A percentile compares a stretch with the other conserved stretches of the same genome.
Evolutionary conservation across 1,140 invertebrate genomes (phyloP).

Genomic region (Drosophila arawakana): DNA sequence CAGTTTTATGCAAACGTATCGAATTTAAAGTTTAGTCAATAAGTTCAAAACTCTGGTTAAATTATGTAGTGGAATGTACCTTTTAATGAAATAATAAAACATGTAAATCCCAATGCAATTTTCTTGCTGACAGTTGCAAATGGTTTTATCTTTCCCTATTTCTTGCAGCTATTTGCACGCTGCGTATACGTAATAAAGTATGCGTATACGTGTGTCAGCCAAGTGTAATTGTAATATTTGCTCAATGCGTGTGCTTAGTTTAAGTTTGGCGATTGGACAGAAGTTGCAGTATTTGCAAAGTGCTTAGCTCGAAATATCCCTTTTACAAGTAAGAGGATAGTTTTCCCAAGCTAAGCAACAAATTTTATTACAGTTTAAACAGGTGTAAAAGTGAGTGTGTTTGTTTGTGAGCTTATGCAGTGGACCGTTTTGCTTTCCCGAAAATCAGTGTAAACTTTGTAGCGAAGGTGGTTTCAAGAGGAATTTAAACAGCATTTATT

Average conservation of each 20-base stretch:
- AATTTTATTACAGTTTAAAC: slow-evolving; percentile 23
- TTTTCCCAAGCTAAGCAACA: slow-evolving; percentile 52
- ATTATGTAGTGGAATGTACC: no score
- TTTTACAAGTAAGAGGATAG: slow-evolving; percentile 37
- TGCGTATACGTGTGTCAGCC: slow-evolving; percentile 51
- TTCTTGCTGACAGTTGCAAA: slow-evolving; percentile 47
- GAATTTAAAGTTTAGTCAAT: not conserved
- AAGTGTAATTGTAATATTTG: slow-evolving; percentile 70
- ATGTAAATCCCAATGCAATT: slow-evolving; percentile 22
- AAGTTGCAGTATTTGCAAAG: slow-evolving; percentile 60
- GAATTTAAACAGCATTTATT: slow-evolving; percentile 12
- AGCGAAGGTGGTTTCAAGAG: slow-evolving; percentile 52
- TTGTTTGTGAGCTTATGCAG: slow-evolving; percentile 18
- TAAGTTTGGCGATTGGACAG: slow-evolving; percentile 33
- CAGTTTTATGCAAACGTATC: not conserved
- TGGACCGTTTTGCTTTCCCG: slow-evolving; percentile 19
- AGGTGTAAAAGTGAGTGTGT: slow-evolving; percentile 9
- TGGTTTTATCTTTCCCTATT: slow-evolving; percentile 28
- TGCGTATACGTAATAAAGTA: slow-evolving; percentile 63
- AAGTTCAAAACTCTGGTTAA: not conserved
- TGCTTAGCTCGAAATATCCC: slow-evolving; percentile 34
- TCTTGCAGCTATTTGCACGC: slow-evolving; percentile 4
- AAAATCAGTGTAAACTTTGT: not conserved
- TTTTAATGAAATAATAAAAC: slow-evolving; percentile 3
- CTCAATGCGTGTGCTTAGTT: slow-evolving; percentile 40